A percentile compares a stretch with the other conserved stretches of the same genome.
Evolutionary conservation across 2,888 invertebrate genomes (phyloP).

Genomic region (Nomada fabriciana): DNA sequence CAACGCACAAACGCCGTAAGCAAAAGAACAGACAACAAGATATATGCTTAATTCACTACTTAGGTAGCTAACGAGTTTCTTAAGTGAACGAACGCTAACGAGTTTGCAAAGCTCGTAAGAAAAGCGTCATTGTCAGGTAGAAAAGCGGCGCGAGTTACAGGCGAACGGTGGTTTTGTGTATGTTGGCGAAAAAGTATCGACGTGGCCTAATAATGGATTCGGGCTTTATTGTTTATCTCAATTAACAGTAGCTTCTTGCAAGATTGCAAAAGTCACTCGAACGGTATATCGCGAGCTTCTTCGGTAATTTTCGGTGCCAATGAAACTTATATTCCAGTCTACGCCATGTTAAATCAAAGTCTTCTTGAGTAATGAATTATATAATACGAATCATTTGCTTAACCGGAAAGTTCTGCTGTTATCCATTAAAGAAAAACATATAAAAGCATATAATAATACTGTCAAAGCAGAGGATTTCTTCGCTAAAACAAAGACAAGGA

Average conservation of each 20-base stretch:
- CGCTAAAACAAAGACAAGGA: too few relatives aligned
- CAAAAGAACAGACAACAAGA: slow-evolving; percentile 62
- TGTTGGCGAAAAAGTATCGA: slow-evolving; percentile 11
- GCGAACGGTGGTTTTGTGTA: slow-evolving; percentile 54
- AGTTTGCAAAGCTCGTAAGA: slow-evolving; percentile 70
- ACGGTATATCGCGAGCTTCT: background rate
- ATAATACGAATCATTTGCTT: too few relatives aligned
- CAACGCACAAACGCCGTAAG: slow-evolving; percentile 39
- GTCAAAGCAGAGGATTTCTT: too few relatives aligned
- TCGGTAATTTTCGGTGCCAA: too few relatives aligned
- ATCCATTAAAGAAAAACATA: too few relatives aligned
- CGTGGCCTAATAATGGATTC: background rate
- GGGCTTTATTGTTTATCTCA: background rate
- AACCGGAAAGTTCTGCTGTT: too few relatives aligned
- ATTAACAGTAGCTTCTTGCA: background rate
- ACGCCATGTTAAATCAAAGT: too few relatives aligned
- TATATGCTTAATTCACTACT: slow-evolving; percentile 71
- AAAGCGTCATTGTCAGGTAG: slow-evolving; percentile 53
- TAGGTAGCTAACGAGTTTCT: slow-evolving; percentile 70
- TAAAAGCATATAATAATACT: too few relatives aligned
- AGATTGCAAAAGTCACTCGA: background rate
- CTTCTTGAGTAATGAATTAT: too few relatives aligned
- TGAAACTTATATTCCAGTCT: background rate
- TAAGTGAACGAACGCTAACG: slow-evolving; percentile 71
- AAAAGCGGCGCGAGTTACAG: slow-evolving; percentile 30